These are phyloP conservation scores for Papilio machaon DNA, from an alignment of 1,140 invertebrate genomes.

Conservation along the genomic window DNA sequence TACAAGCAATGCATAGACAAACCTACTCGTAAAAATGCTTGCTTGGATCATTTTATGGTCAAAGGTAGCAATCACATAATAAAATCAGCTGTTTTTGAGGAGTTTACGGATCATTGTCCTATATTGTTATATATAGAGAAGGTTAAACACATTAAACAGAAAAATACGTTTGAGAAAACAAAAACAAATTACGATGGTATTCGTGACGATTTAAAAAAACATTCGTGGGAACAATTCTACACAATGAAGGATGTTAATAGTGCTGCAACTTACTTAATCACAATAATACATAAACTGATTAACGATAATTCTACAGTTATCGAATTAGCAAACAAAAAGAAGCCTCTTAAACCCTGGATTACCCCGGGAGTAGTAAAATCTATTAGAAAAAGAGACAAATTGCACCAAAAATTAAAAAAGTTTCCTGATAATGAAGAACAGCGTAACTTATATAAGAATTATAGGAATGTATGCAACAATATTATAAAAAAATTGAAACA, in stretches of 20 bases:
- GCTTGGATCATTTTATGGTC: conserved; percentile 39
- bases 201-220: background rate
- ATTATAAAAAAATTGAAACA: background rate
- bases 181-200: background rate
- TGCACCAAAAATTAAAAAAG: conserved; percentile 44
- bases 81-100: conserved; percentile 27
- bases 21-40: conserved; percentile 28
- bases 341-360: conserved; percentile 41
- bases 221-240: background rate
- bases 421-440: conserved; percentile 33
- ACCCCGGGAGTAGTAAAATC: conserved; percentile 42
- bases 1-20: background rate
- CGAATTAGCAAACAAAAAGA: background rate
- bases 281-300: background rate
- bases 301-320: background rate
- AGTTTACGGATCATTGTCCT: conserved; percentile 29
- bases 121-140: background rate
- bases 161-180: background rate
- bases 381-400: conserved; percentile 41
- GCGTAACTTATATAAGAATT: conserved; percentile 22
- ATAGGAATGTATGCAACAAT: background rate
- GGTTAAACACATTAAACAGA: background rate
- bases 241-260: background rate
- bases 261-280: background rate
- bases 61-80: background rate